Evolutionary conservation across 2,888 invertebrate genomes (phyloP).

Genomic region (Blomia tropicalis): DNA sequence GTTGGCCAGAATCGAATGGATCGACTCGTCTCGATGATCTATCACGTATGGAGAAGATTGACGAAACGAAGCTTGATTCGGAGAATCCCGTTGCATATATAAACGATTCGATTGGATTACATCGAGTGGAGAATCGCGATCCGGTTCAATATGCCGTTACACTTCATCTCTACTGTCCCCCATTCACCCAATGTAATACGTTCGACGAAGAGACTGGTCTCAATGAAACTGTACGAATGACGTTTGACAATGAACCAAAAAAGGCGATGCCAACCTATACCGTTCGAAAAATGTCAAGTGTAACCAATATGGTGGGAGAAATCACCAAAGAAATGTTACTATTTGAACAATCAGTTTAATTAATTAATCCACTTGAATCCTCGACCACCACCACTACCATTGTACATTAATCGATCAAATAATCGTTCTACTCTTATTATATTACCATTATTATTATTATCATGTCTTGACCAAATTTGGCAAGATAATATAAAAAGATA

Average conservation of each 20-base stretch:
- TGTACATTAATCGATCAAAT: too few species aligned
- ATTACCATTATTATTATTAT: too few species aligned
- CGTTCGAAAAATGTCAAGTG: background rate
- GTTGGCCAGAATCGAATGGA: conserved; percentile 49
- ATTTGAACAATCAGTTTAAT: background rate
- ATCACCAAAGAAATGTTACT: background rate
- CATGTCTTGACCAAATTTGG: too few species aligned
- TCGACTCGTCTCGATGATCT: conserved; percentile 22
- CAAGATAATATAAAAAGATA: too few species aligned
- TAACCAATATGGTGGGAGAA: background rate
- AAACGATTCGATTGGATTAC: conserved; percentile 82
- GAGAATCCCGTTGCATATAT: conserved; percentile 80
- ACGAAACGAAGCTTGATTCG: conserved; percentile 47
- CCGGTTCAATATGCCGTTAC: conserved; percentile 74
- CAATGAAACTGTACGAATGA: conserved; percentile 51
- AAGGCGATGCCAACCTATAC: background rate
- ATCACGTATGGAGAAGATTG: conserved; percentile 46
- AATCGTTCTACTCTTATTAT: too few species aligned
- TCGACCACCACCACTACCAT: too few species aligned
- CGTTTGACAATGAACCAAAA: conserved; percentile 49
- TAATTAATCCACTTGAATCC: too few species aligned
- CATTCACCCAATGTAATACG: conserved; percentile 67
- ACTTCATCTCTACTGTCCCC: conserved; percentile 86
- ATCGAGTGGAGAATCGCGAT: conserved; percentile 84
- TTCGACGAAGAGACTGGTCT: conserved; percentile 83